Conservation (phyloP, 1,140 invertebrate species). For the Diachasma alloeum region DNA sequence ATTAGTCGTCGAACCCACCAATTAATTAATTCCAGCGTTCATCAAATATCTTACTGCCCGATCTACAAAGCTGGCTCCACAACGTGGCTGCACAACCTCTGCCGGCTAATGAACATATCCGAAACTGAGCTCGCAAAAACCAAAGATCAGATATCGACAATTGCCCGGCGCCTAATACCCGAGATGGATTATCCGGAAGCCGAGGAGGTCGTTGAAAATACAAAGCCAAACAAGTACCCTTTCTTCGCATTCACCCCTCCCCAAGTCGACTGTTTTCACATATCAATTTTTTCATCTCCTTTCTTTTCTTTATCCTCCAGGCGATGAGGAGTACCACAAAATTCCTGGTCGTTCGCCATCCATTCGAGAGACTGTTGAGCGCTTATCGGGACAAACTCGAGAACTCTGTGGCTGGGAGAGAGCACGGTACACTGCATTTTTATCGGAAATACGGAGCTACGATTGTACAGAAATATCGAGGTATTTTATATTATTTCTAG, state of each 20-base stretch:
- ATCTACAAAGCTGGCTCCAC: constrained; percentile 69
- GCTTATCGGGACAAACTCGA: constrained; percentile 74
- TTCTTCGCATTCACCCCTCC: neutral
- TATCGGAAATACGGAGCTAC: constrained; percentile 67
- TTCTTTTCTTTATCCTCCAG: constrained; percentile 38
- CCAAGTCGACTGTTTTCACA: neutral
- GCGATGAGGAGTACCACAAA: constrained; percentile 53
- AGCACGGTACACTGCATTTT: constrained; percentile 68
- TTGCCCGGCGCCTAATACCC: constrained; percentile 61
- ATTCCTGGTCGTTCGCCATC: constrained; percentile 68
- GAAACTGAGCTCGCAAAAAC: constrained; percentile 52
- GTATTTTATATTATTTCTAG: constrained; percentile 34
- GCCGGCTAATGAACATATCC: constrained; percentile 50
- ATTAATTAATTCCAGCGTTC: constrained; percentile 44
- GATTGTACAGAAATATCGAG: constrained; percentile 67
- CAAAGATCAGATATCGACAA: constrained; percentile 55
- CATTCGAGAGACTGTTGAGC: constrained; percentile 72
- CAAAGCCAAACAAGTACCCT: neutral
- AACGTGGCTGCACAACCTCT: constrained; percentile 67
- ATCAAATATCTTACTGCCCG: constrained; percentile 67
- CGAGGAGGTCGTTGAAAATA: constrained; percentile 46
- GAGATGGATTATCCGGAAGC: constrained; percentile 61
- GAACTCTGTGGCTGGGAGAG: constrained; percentile 60
- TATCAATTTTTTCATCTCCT: neutral
- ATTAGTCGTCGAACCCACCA: neutral